Conservation (phyloP, 1,140 invertebrate species). For the Pinna nobilis region DNA sequence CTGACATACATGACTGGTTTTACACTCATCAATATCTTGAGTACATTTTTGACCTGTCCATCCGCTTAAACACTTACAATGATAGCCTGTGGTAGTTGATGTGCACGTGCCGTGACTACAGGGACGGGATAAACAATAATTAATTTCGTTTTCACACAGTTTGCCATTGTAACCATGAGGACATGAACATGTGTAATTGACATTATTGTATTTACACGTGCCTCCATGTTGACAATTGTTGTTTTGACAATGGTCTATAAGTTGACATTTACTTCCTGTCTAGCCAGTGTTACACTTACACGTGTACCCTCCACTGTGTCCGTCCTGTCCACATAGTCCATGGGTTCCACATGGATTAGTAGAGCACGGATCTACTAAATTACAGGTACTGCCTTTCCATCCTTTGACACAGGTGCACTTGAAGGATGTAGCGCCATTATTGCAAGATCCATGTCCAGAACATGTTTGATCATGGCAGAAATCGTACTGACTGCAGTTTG, state of each 20-base stretch:
- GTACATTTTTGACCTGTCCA: too few relatives aligned
- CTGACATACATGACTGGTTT: too few relatives aligned
- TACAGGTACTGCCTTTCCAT: slow-evolving; percentile 14
- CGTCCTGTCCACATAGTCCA: slow-evolving; percentile 20
- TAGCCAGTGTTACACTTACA: neutral
- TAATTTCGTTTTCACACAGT: too few relatives aligned
- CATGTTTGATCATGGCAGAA: neutral
- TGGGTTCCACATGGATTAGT: slow-evolving; percentile 23
- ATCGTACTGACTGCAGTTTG: neutral
- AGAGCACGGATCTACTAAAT: neutral
- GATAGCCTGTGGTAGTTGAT: too few relatives aligned
- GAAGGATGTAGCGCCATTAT: neutral
- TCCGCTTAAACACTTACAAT: too few relatives aligned
- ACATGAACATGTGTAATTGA: neutral
- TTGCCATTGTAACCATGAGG: too few relatives aligned
- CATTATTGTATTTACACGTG: neutral
- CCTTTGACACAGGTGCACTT: slow-evolving; percentile 2
- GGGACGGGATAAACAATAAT: too few relatives aligned
- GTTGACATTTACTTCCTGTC: slow-evolving; percentile 1
- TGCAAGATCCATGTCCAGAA: neutral
- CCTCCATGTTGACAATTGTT: neutral
- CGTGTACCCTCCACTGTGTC: neutral
- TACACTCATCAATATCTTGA: too few relatives aligned
- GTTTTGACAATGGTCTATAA: neutral
- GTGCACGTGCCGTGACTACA: too few relatives aligned